A percentile compares a stretch with the other conserved stretches of the same genome.
These are phyloP conservation scores for Ellobius talpinus DNA, from an alignment of 2,113 vertebrate species.

Conservation along the genomic window DNA sequence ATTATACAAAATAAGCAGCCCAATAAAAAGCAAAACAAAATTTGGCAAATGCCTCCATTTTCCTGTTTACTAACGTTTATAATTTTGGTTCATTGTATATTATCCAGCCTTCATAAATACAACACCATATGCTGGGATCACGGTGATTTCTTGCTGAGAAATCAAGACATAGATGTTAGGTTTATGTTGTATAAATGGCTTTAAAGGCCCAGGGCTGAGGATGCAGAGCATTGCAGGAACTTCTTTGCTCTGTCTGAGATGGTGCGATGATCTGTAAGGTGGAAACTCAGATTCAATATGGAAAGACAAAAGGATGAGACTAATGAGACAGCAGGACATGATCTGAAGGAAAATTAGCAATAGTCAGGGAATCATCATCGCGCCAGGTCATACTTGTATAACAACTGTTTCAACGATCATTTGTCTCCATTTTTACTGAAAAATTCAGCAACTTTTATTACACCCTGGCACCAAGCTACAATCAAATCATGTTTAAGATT, in stretches of 20 bases:
- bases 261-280: background rate
- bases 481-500: background rate
- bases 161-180: background rate
- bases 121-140: background rate
- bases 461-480: background rate
- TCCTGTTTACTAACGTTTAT: slow-evolving; percentile 37
- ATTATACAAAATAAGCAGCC: background rate
- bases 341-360: slow-evolving; percentile 26
- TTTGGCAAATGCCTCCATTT: background rate
- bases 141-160: background rate
- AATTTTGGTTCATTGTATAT: background rate
- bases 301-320: slow-evolving; percentile 26
- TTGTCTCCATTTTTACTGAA: slow-evolving; percentile 38
- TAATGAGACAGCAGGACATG: background rate
- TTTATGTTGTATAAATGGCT: background rate
- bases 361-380: background rate
- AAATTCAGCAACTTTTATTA: slow-evolving; percentile 38
- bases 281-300: background rate
- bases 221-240: background rate
- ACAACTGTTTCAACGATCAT: slow-evolving; percentile 31
- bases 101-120: background rate
- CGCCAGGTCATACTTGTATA: background rate
- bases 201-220: background rate
- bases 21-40: slow-evolving; percentile 7
- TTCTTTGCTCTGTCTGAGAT: background rate